Evolutionary conservation across 2,113 vertebrate species (phyloP), one percentile per base, ranked within the genome.

Genomic region (Ceyx margarethae): DNA sequence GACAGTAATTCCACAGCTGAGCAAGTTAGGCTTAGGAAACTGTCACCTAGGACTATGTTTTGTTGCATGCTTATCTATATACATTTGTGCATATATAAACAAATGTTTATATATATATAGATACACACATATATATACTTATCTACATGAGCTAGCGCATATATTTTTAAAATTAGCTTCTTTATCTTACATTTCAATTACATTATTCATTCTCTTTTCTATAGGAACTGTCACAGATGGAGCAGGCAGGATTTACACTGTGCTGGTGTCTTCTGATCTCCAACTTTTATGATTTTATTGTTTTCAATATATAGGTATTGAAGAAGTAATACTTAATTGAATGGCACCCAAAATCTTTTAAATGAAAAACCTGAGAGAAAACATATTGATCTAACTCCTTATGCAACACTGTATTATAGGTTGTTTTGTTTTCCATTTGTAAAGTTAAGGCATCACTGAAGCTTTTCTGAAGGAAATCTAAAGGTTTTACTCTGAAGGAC

Each of bases 331-430:
- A 43, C 45, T 87, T 92, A 16, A 56, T 7, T 84, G 75, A 91
- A 87, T 79, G 43, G 68, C 75, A 91, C 35, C 26, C 53, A 61
- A 94, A 91, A 82, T 89, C 62, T 95, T 64, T 91, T 82, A 87
- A 87, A 94, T 80, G 89, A 87, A 92, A 93, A 83, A 22, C 46
- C 25, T 31, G 42, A 50, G 43, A 17, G 51, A 85, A 86, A 87
- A 73, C 29, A 42, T 91, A 91, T 91, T 73, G 90, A 91, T 89
- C 56, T 14, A 57, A 13, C 17, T 56, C 31, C 45, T 82, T 89
- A 82, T 66, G 33, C 62, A 89, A 93, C 7, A 37, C 25, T 31
- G 10, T 87, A 85, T 67, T 79, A 84, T 31, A n/a, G 3, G 22
- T 13, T 21, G 9, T 37, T 61, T 77, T 77, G 48, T 50, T 45